Evolutionary conservation across 2,797 vertebrate genomes (phyloP).

Genomic region (Cuculus canorus): DNA sequence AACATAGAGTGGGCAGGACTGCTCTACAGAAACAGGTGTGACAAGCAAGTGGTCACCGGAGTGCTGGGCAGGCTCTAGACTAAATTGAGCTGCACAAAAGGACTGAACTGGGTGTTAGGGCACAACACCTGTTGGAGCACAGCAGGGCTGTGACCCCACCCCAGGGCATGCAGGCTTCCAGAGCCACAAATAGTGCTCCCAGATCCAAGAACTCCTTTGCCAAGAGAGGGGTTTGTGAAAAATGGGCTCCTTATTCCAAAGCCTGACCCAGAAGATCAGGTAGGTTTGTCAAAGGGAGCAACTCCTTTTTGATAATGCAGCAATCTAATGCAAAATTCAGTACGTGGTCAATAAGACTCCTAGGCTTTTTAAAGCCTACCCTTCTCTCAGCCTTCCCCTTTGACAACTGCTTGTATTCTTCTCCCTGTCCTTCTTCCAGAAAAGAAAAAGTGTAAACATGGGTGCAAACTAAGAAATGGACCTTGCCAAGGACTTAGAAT

Average conservation of each 20-base stretch:
- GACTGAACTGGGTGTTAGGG: not conserved
- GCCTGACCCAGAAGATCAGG: not conserved
- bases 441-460: not conserved
- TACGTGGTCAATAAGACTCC: not conserved
- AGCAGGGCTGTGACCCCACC: not conserved
- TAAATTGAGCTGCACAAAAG: not conserved
- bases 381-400: not conserved
- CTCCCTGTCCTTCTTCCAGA: not conserved
- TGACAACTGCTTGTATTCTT: not conserved
- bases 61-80: not conserved
- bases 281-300: not conserved
- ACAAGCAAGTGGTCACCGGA: not conserved
- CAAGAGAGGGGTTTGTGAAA: not conserved
- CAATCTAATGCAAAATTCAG: not conserved
- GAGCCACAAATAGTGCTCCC: not conserved
- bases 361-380: not conserved
- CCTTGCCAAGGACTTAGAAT: not conserved
- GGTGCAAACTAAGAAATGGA: not conserved
- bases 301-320: not conserved
- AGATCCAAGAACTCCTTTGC: not conserved
- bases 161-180: not conserved
- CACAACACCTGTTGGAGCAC: accelerated
- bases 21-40: not conserved
- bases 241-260: not conserved
- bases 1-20: not conserved